Conservation (phyloP, 2,797 vertebrate genomes). For the Tapera naevia region DNA sequence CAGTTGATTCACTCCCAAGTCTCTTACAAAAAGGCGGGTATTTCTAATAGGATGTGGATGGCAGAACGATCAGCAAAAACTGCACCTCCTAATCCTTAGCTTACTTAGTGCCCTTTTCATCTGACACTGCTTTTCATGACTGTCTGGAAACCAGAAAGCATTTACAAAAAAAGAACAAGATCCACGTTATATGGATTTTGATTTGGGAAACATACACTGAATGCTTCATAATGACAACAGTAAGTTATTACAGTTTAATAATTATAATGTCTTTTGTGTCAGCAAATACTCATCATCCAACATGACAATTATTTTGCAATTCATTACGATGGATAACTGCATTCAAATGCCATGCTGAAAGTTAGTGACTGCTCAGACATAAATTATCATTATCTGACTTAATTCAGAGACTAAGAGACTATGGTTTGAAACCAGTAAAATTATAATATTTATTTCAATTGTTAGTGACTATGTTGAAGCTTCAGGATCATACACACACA, state of each 20-base stretch:
- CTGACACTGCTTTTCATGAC: neutral
- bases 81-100: neutral
- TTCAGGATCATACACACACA: neutral
- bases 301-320: slow-evolving; percentile 9
- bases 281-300: slow-evolving; percentile 16
- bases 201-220: neutral
- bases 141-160: neutral
- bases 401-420: slow-evolving; percentile 3
- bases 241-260: slow-evolving; percentile 32
- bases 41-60: neutral
- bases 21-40: neutral
- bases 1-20: neutral
- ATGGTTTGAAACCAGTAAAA: neutral
- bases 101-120: neutral
- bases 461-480: neutral
- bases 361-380: neutral
- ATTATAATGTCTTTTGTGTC: slow-evolving; percentile 25
- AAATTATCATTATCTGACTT: slow-evolving; percentile 22
- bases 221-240: neutral
- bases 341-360: slow-evolving; percentile 21
- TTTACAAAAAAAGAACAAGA: neutral
- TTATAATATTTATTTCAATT: neutral
- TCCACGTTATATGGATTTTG: neutral
- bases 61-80: neutral
- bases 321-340: slow-evolving; percentile 21